A percentile compares a stretch with the other conserved stretches of the same genome.
These are phyloP conservation scores for Lepidochitona cinerea DNA, from an alignment of 2,888 invertebrate species.

Conservation along the genomic window DNA sequence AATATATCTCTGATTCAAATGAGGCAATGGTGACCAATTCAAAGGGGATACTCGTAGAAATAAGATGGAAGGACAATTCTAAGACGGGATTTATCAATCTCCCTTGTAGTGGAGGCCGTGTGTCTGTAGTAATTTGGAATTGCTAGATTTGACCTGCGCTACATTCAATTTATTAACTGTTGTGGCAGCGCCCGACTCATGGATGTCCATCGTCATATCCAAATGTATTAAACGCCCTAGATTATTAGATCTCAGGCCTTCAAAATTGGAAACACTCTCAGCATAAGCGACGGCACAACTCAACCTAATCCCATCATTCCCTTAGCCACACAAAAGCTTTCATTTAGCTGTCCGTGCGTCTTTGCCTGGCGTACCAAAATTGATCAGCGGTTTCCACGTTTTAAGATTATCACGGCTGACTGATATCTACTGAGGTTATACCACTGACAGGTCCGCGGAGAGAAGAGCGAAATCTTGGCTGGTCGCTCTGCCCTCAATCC, in stretches of 20 bases:
- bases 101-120: too few relatives aligned
- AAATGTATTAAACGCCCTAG: neutral
- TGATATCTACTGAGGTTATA: neutral
- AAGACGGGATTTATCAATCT: too few relatives aligned
- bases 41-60: too few relatives aligned
- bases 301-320: neutral
- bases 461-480: neutral
- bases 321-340: neutral
- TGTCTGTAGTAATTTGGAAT: too few relatives aligned
- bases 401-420: neutral
- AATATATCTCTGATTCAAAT: too few relatives aligned
- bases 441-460: too few relatives aligned
- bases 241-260: neutral
- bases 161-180: neutral
- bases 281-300: neutral
- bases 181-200: neutral
- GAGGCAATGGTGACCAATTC: too few relatives aligned
- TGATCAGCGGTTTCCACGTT: neutral
- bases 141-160: neutral
- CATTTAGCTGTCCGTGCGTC: neutral
- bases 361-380: neutral
- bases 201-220: neutral
- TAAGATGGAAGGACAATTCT: too few relatives aligned
- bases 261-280: neutral
- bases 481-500: neutral